These are phyloP conservation scores for Sinotaia quadrata DNA, from an alignment of 2,888 invertebrate species.

Conservation along the genomic window DNA sequence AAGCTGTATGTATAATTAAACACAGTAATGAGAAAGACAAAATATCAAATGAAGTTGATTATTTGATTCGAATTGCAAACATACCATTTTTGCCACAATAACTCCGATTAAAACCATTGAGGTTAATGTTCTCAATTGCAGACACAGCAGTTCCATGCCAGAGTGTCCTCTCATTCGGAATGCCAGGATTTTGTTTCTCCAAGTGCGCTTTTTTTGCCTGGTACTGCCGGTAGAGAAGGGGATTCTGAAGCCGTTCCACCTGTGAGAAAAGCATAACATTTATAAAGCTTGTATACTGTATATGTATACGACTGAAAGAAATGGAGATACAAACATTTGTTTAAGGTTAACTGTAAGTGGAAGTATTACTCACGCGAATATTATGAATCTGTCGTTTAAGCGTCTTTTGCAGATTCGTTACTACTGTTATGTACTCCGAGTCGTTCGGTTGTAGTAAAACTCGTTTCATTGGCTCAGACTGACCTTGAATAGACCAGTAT, in stretches of 20 bases:
- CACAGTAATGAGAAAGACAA: no score
- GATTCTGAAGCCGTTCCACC: slow-evolving; percentile 60
- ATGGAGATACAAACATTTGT: no score
- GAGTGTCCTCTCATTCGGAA: slow-evolving; percentile 41
- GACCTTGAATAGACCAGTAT: neutral
- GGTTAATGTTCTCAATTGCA: slow-evolving; percentile 49
- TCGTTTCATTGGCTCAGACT: neutral
- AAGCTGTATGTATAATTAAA: no score
- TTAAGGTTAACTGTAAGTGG: no score
- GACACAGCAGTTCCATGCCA: slow-evolving; percentile 57
- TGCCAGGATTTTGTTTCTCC: slow-evolving; percentile 38
- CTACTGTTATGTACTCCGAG: slow-evolving; percentile 14
- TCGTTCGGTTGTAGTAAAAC: neutral
- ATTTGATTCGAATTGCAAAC: no score
- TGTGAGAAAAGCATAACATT: slow-evolving; percentile 26
- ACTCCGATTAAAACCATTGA: slow-evolving; percentile 60
- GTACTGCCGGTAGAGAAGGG: slow-evolving; percentile 50
- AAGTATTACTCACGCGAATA: no score
- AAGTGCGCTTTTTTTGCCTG: slow-evolving; percentile 48
- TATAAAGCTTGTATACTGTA: neutral
- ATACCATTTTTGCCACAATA: slow-evolving; percentile 57
- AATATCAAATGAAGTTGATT: no score
- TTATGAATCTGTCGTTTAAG: no score
- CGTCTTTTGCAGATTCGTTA: neutral
- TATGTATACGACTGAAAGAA: neutral